These are phyloP conservation scores for Silurus meridionalis DNA, from an alignment of 2,113 vertebrate genomes.

Conservation along the genomic window DNA sequence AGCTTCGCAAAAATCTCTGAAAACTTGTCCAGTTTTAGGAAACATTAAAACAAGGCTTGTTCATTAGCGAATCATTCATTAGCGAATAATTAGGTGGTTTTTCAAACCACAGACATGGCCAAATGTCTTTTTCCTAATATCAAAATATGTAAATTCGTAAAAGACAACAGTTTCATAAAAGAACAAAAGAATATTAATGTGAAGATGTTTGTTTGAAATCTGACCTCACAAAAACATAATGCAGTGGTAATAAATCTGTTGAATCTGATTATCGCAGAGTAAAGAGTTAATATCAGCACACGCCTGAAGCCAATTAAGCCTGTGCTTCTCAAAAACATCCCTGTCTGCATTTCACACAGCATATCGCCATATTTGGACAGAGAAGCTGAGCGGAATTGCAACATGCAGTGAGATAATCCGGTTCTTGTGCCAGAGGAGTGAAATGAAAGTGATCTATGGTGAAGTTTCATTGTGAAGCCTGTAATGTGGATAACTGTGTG, in stretches of 20 bases:
- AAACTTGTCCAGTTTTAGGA: not conserved
- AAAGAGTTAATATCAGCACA: not conserved
- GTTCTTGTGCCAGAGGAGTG: not conserved
- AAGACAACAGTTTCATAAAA: not conserved
- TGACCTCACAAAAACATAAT: not conserved
- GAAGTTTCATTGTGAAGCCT: not conserved
- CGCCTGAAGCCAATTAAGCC: not conserved
- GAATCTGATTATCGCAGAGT: not conserved
- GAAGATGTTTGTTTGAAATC: too few relatives aligned
- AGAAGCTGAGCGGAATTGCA: not conserved
- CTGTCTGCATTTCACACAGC: not conserved
- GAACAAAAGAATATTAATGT: not conserved
- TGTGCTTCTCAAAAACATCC: not conserved
- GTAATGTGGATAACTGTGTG: not conserved
- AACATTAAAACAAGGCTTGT: not conserved
- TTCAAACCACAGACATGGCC: not conserved
- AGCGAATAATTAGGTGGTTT: too few relatives aligned
- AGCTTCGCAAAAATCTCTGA: not conserved
- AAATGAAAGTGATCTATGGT: not conserved
- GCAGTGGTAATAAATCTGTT: not conserved
- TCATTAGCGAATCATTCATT: not conserved
- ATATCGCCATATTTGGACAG: not conserved
- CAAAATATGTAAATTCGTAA: not conserved
- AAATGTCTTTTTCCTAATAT: too few relatives aligned
- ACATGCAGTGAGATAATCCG: not conserved